Evolutionary conservation across 2,888 invertebrate genomes (phyloP).

Genomic region (Stenoptilia bipunctidactyla): DNA sequence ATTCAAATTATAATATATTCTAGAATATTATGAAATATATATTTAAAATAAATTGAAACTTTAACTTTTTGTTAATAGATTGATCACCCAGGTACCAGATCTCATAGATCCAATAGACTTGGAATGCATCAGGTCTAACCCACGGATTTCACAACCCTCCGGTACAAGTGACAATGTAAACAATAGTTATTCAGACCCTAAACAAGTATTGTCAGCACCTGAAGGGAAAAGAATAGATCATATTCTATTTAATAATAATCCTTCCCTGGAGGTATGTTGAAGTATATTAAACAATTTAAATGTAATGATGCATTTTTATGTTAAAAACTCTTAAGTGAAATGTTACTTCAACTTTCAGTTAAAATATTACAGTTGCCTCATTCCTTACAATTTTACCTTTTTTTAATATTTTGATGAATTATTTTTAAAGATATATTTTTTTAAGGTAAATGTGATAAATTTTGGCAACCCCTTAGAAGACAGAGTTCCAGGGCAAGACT

Average conservation of each 20-base stretch:
- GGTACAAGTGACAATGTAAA: constrained; percentile 78
- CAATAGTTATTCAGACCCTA: constrained; percentile 84
- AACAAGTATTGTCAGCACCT: constrained; percentile 63
- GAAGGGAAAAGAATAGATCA: constrained; percentile 94
- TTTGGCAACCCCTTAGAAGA: constrained; percentile 80
- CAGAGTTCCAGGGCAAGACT: constrained; percentile 77
- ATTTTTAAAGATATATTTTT: background rate
- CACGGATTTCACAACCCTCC: constrained; percentile 21
- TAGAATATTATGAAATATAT: background rate
- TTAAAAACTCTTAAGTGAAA: too few relatives aligned
- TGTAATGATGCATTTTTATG: too few relatives aligned
- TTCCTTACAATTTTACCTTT: background rate
- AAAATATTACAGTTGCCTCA: constrained; percentile 3
- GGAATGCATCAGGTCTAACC: constrained; percentile 23
- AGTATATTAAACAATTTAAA: too few relatives aligned
- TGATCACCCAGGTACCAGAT: constrained; percentile 57
- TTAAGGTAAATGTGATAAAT: constrained; percentile 45
- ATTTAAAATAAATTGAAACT: constrained; percentile 22
- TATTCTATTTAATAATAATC: constrained; percentile 75
- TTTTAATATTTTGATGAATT: background rate
- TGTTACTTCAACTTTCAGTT: constrained; percentile 5
- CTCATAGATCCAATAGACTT: constrained; percentile 43
- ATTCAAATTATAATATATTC: too few relatives aligned
- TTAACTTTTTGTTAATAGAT: constrained; percentile 24
- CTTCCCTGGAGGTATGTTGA: constrained; percentile 36